phyloP scores from a whole-genome alignment of 2,797 vertebrate species.

The Hydrolagus colliei region DNA sequence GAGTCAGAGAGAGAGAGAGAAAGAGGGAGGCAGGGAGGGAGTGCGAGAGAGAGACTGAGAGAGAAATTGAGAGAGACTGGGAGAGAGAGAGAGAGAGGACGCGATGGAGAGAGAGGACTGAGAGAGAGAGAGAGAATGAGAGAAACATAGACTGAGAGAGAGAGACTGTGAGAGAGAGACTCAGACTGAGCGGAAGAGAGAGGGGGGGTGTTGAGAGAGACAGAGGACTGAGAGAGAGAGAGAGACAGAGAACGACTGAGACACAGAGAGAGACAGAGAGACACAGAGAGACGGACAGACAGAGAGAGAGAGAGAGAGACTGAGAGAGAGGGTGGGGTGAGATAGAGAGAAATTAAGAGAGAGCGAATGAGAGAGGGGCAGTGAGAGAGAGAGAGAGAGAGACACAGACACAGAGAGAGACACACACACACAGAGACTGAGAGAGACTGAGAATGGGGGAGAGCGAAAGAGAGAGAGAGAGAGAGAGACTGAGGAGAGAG shows the following conservation, averaged over 20 bases:
- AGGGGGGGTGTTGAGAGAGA: too few relatives aligned
- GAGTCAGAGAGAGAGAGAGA: neutral
- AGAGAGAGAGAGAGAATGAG: too few relatives aligned
- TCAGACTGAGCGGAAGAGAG: neutral
- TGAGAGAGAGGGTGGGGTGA: conserved; percentile 30
- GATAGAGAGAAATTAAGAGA: neutral
- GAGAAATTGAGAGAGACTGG: too few relatives aligned
- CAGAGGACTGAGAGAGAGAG: too few relatives aligned
- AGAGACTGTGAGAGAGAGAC: neutral
- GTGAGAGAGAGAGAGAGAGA: neutral
- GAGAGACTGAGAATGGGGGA: neutral
- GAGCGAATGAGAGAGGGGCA: neutral
- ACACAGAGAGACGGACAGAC: too few relatives aligned
- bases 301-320: neutral
- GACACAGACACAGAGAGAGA: neutral
- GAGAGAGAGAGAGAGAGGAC: too few relatives aligned
- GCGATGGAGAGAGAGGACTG: too few relatives aligned
- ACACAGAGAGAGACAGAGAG: too few relatives aligned
- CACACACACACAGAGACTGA: neutral
- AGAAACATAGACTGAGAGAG: too few relatives aligned
- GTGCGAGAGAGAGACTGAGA: too few relatives aligned
- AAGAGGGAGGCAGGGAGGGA: too few relatives aligned
- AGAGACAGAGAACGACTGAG: too few relatives aligned
- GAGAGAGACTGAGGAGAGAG: neutral
- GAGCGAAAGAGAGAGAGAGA: neutral